Base-by-base conservation (phyloP, 2,888 invertebrate genomes). In the Drosophila prolongata region DNA sequence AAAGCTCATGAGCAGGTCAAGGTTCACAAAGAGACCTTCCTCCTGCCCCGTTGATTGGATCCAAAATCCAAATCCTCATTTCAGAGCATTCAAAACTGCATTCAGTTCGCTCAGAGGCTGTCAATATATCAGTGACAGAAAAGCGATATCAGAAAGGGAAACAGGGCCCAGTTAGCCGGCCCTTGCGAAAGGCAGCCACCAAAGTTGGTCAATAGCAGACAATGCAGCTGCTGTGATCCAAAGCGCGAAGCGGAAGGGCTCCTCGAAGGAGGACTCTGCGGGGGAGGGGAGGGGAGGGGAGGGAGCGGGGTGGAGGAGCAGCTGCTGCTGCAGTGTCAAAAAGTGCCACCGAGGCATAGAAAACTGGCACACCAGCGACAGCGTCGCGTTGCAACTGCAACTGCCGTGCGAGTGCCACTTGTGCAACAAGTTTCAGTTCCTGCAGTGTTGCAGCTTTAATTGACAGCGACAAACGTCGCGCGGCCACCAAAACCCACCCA, bases 391-490 rank as follows among this genome's bases (percentile, higher is more conserved):
- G 76, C 75, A 64, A 76, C 64, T 68, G 70, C 66, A 52, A 44
- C 62, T 52, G 60, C 66, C 58, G 62, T 42, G 75, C 70, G 67
- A 47, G 74, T 55, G 77, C 82, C 76, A 74, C 78, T 66, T 75
- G 76, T 78, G 76, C 80, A 80, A 79, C 65, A 84, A 84, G 84
- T 86, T 82, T 57, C 83, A 82, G 77, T 84, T 84, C 78, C 87
- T 84, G 65, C 65, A 38, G 53, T 40, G 65, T 19, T 44, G 70
- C 72, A 64, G 59, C 72, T 85, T 87, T 86, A 87, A 87, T 86
- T 86, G 85, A 87, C 85, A 86, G 80, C 88, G 75, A 79, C 85
- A 87, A 84, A 81, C 79, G 84, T 78, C 64, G 81, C 69, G 84
- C 79, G 76, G 76, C 78, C 78, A 78, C 81, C 79, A 79, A 84